These are phyloP conservation scores for Cossypha heuglini DNA, from an alignment of 2,797 vertebrate genomes.

Conservation along the genomic window DNA sequence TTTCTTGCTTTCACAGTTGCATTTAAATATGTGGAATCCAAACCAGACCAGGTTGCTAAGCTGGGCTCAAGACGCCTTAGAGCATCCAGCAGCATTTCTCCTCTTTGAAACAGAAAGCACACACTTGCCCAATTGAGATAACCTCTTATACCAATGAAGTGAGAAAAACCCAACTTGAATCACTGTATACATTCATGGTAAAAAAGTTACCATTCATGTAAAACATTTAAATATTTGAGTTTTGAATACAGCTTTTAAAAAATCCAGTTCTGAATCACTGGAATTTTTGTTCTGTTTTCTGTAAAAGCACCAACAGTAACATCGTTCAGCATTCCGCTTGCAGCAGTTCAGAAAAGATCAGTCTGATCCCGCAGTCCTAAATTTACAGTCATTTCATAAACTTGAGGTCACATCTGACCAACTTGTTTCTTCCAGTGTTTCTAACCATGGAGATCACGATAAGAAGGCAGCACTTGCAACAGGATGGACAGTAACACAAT, in stretches of 20 bases:
- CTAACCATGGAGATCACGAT: background rate
- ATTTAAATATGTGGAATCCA: background rate
- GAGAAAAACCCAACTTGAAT: background rate
- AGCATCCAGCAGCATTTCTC: background rate
- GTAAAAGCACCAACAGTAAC: constrained; percentile 69
- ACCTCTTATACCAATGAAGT: background rate
- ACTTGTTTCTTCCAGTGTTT: constrained; percentile 28
- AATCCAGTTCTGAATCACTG: constrained; percentile 74
- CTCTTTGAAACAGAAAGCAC: background rate
- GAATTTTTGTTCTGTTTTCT: constrained; percentile 76
- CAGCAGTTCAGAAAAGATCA: constrained; percentile 33
- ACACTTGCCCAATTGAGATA: constrained; percentile 3
- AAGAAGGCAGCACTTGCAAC: background rate
- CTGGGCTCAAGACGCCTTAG: background rate
- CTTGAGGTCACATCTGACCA: constrained; percentile 26
- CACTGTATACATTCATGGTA: background rate
- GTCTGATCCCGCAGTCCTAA: constrained; percentile 14
- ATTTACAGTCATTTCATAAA: constrained; percentile 44
- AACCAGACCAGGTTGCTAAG: background rate
- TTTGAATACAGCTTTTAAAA: constrained; percentile 60
- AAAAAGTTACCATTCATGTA: constrained; percentile 38
- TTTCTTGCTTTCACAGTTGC: background rate
- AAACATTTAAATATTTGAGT: constrained; percentile 67
- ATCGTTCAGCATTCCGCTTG: constrained; percentile 42
- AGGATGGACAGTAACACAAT: background rate